Percentiles rank a stretch among this genome's conserved stretches.
phyloP scores from a whole-genome alignment of 2,888 invertebrate species.

The Euplagia quadripunctaria region DNA sequence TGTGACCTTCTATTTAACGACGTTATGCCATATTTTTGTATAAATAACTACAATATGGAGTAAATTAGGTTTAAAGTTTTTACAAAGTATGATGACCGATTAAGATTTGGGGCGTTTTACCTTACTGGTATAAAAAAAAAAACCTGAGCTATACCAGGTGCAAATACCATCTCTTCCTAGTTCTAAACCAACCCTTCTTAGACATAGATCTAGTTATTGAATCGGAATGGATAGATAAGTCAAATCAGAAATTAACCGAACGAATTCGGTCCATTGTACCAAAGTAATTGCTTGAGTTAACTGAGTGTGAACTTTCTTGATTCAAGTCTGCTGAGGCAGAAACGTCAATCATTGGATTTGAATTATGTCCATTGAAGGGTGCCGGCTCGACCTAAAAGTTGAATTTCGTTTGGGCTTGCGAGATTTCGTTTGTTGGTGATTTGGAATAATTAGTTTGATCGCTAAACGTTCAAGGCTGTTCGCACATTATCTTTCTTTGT shows the following conservation, averaged over 20 bases:
- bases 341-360: slow-evolving; percentile 55
- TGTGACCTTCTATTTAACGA: not conserved
- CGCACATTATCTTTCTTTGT: not conserved
- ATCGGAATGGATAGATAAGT: slow-evolving; percentile 49
- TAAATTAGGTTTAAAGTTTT: too few species aligned
- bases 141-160: not conserved
- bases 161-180: not conserved
- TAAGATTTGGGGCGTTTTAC: too few species aligned
- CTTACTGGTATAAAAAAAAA: not conserved
- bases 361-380: slow-evolving; percentile 44
- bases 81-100: too few species aligned
- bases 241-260: slow-evolving; percentile 49
- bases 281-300: slow-evolving; percentile 51
- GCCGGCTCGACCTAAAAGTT: slow-evolving; percentile 13
- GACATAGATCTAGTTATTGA: slow-evolving; percentile 34
- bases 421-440: slow-evolving; percentile 16
- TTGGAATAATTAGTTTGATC: slow-evolving; percentile 14
- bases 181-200: slow-evolving; percentile 23
- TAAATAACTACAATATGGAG: too few species aligned
- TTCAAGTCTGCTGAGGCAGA: slow-evolving; percentile 37
- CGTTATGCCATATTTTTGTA: too few species aligned
- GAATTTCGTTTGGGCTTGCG: slow-evolving; percentile 35
- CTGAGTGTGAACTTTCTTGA: slow-evolving; percentile 52
- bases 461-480: not conserved
- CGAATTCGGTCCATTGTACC: slow-evolving; percentile 44